These are phyloP conservation scores for Diachrysia chrysitis DNA, from an alignment of 2,888 invertebrate genomes.

Conservation along the genomic window DNA sequence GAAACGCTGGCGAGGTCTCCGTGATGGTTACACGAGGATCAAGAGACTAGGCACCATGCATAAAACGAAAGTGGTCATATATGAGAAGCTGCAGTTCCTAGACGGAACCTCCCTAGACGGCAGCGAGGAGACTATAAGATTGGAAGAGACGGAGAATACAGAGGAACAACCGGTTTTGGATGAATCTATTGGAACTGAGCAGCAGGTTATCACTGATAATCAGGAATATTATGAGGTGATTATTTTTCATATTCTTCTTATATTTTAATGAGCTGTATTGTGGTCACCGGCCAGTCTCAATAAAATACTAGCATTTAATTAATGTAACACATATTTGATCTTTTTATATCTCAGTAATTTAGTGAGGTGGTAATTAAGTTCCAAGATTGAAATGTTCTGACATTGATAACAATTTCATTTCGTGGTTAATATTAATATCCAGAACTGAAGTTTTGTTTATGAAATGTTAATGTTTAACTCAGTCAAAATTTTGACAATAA, in stretches of 20 bases:
- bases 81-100: slow-evolving; percentile 80
- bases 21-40: slow-evolving; percentile 87
- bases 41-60: slow-evolving; percentile 80
- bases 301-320: too few species aligned
- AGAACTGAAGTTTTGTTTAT: too few species aligned
- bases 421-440: too few species aligned
- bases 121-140: slow-evolving; percentile 49
- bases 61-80: slow-evolving; percentile 75
- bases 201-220: slow-evolving; percentile 83
- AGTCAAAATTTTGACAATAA: too few species aligned
- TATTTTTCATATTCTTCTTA: slow-evolving; percentile 10
- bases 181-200: slow-evolving; percentile 62
- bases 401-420: too few species aligned
- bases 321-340: too few species aligned
- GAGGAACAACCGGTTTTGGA: slow-evolving; percentile 47
- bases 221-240: slow-evolving; percentile 85
- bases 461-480: too few species aligned
- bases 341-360: too few species aligned
- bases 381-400: too few species aligned
- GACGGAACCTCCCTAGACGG: slow-evolving; percentile 65
- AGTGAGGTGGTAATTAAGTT: too few species aligned
- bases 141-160: slow-evolving; percentile 50
- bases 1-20: slow-evolving; percentile 87
- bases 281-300: too few species aligned
- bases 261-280: neutral